These are phyloP conservation scores for Nycticebus coucang DNA, from an alignment of 2,113 vertebrate species.

Conservation along the genomic window DNA sequence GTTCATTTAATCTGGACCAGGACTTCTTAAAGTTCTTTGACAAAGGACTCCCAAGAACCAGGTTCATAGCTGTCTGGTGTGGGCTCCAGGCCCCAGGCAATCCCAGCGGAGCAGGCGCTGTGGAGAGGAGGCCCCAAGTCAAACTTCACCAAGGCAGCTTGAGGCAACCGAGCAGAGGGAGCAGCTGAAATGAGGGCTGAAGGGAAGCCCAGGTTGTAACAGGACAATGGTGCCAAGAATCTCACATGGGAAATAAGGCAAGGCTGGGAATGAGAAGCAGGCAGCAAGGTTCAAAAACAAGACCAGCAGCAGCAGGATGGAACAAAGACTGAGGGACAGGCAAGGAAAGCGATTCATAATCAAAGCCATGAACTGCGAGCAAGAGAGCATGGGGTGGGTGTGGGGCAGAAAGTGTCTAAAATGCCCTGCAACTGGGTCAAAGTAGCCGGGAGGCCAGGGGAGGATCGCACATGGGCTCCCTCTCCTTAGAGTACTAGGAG, in stretches of 20 bases:
- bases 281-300: background rate
- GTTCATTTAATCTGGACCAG: background rate
- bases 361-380: background rate
- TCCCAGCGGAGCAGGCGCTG: background rate
- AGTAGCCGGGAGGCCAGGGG: background rate
- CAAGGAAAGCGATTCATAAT: background rate
- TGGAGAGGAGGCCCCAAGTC: background rate
- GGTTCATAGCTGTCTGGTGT: background rate
- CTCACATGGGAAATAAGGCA: background rate
- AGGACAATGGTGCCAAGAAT: background rate
- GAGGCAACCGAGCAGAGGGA: background rate
- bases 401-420: background rate
- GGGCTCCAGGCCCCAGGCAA: background rate
- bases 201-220: background rate
- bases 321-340: accelerated
- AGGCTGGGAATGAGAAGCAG: background rate
- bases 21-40: background rate
- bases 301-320: background rate
- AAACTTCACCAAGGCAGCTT: background rate
- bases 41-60: background rate
- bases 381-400: background rate
- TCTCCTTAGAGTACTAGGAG: background rate
- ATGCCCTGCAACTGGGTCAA: background rate
- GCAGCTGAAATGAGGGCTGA: background rate
- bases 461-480: background rate